A percentile compares a stretch with the other conserved stretches of the same genome.
phyloP scores from a whole-genome alignment of 2,797 vertebrate species.

The Sciaenops ocellatus region DNA sequence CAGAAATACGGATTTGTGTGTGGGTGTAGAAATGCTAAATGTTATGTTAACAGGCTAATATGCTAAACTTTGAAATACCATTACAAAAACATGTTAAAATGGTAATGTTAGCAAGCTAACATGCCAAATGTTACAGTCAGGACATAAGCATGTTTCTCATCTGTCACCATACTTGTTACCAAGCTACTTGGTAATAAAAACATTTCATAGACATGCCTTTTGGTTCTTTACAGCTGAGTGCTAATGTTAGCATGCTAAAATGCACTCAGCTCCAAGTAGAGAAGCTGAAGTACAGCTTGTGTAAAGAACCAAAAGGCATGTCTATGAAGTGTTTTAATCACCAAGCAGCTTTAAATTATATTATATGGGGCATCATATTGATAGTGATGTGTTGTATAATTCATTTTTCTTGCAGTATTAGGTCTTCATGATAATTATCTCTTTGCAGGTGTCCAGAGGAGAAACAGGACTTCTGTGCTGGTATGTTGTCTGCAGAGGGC shows the following conservation, averaged over 20 bases:
- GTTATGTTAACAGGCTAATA: not conserved
- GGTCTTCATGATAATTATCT: not conserved
- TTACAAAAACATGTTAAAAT: too few relatives aligned
- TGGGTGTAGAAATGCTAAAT: not conserved
- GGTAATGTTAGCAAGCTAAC: too few relatives aligned
- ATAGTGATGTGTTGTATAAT: not conserved
- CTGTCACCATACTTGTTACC: not conserved
- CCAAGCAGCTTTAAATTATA: not conserved
- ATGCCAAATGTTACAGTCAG: too few relatives aligned
- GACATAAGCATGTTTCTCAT: not conserved
- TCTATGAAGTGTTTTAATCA: not conserved
- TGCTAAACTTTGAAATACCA: too few relatives aligned
- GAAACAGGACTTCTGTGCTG: constrained; percentile 51
- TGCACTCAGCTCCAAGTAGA: not conserved
- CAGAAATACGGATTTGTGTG: not conserved
- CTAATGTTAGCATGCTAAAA: not conserved
- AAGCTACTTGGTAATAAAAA: not conserved
- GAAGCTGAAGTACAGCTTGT: not conserved
- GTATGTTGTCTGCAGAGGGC: constrained; percentile 56
- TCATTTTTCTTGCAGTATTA: not conserved
- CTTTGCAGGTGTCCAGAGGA: constrained; percentile 57
- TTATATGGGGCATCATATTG: not conserved
- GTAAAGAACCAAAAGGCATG: not conserved
- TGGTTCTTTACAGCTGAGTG: not conserved
- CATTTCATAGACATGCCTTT: not conserved